These are phyloP conservation scores for Semotilus atromaculatus DNA, from an alignment of 2,797 vertebrate genomes.

Conservation along the genomic window DNA sequence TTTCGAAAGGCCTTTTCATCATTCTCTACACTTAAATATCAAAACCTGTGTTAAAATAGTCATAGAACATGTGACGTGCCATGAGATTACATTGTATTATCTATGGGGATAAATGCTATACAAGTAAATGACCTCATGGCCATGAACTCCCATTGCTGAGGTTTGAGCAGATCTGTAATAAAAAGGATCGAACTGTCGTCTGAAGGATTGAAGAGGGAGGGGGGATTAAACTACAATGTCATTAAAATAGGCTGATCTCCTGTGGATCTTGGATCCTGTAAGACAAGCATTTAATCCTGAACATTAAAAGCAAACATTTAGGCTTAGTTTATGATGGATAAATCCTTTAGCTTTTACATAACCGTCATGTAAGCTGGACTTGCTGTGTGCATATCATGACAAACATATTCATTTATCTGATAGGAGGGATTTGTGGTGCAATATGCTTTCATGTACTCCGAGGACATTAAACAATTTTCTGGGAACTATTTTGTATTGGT, in stretches of 20 bases:
- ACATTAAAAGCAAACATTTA: conserved; percentile 79
- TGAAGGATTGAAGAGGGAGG: conserved; percentile 71
- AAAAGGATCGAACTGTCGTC: conserved; percentile 66
- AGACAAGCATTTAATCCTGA: conserved; percentile 76
- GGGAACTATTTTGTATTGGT: neutral
- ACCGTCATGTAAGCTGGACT: conserved; percentile 35
- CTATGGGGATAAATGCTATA: neutral
- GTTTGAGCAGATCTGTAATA: conserved; percentile 38
- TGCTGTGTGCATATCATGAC: conserved; percentile 3
- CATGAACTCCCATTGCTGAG: neutral
- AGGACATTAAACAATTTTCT: neutral
- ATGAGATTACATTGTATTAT: neutral
- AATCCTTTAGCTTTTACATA: conserved; percentile 52
- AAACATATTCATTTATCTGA: neutral
- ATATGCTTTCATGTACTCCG: neutral
- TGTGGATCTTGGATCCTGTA: conserved; percentile 66
- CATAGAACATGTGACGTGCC: neutral
- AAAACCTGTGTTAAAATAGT: neutral
- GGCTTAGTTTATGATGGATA: conserved; percentile 68
- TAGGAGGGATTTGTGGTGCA: conserved; percentile 17
- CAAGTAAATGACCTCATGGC: neutral
- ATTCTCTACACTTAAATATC: neutral
- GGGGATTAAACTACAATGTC: conserved; percentile 79
- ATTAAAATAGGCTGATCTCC: conserved; percentile 78
- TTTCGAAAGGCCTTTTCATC: neutral